phyloP scores from a whole-genome alignment of 92 coral and sea anemone species.

The Pocillopora meandrina region DNA sequence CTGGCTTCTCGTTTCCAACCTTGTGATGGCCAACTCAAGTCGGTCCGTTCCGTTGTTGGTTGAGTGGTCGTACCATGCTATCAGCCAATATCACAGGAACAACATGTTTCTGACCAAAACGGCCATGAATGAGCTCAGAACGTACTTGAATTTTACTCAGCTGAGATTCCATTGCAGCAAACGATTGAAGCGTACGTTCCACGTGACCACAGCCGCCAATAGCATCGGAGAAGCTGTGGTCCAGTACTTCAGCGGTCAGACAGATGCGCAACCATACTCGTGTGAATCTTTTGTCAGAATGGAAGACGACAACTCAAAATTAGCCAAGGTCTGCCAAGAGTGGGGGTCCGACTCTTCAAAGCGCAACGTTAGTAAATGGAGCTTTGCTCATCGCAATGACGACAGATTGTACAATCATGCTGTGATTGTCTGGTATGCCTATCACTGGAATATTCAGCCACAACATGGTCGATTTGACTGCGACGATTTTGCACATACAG shows the following conservation, averaged over 20 bases:
- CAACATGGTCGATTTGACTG: constrained; percentile 30
- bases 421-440: not conserved
- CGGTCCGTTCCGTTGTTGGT: no score
- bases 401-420: constrained; percentile 34
- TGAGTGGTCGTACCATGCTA: no score
- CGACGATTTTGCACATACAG: not conserved
- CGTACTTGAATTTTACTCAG: no score
- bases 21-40: no score
- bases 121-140: no score
- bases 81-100: no score
- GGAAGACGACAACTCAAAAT: constrained; percentile 14
- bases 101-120: no score
- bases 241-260: constrained; percentile 11
- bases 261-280: not conserved
- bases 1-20: no score
- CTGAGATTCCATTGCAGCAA: no score
- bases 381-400: not conserved
- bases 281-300: constrained; percentile 27
- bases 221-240: constrained; percentile 25
- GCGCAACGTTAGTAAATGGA: constrained; percentile 11
- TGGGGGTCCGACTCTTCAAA: constrained; percentile 9
- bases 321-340: constrained; percentile 11
- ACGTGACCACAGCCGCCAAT: constrained; percentile 30
- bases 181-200: constrained; percentile 2
- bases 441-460: constrained; percentile 22